Percentiles rank a stretch among this genome's conserved stretches.
These are phyloP conservation scores for Paralvinella palmiformis DNA, from an alignment of 1,140 invertebrate species.

Conservation along the genomic window DNA sequence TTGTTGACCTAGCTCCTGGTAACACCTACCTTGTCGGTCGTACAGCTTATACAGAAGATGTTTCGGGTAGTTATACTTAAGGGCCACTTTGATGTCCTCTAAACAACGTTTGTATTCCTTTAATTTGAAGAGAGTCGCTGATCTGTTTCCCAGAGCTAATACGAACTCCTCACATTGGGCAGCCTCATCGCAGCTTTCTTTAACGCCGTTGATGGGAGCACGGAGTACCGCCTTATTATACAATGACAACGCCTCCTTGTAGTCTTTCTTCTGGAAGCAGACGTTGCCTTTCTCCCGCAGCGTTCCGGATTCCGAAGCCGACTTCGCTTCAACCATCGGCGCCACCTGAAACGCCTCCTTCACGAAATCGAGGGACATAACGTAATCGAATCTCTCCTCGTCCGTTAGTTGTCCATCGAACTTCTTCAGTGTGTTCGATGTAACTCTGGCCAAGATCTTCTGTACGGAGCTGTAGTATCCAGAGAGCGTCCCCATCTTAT, in stretches of 20 bases:
- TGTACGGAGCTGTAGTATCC: constrained; percentile 14
- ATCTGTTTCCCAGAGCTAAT: constrained; percentile 15
- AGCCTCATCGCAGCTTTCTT: not conserved
- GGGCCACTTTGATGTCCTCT: constrained; percentile 13
- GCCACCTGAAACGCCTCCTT: not conserved
- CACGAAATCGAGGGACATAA: not conserved
- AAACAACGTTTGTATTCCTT: constrained; percentile 10
- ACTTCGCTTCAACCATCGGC: not conserved
- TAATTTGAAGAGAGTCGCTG: constrained; percentile 15
- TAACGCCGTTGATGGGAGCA: not conserved
- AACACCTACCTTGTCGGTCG: constrained; percentile 14
- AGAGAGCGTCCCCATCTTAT: not conserved
- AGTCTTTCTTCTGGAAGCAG: constrained; percentile 3
- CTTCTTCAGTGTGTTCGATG: not conserved
- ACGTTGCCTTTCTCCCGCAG: constrained; percentile 12
- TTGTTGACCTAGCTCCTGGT: not conserved
- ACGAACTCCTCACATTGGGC: constrained; percentile 4
- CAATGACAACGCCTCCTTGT: constrained; percentile 3
- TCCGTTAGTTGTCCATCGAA: not conserved
- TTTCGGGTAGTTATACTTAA: constrained; percentile 12
- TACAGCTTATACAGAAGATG: constrained; percentile 16
- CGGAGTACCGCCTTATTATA: constrained; percentile 8
- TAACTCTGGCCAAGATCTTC: constrained; percentile 1
- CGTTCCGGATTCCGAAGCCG: not conserved
- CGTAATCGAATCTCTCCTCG: constrained; percentile 10